phyloP scores from a whole-genome alignment of 2,797 vertebrate species.

The Pseudochromis fuscus region DNA sequence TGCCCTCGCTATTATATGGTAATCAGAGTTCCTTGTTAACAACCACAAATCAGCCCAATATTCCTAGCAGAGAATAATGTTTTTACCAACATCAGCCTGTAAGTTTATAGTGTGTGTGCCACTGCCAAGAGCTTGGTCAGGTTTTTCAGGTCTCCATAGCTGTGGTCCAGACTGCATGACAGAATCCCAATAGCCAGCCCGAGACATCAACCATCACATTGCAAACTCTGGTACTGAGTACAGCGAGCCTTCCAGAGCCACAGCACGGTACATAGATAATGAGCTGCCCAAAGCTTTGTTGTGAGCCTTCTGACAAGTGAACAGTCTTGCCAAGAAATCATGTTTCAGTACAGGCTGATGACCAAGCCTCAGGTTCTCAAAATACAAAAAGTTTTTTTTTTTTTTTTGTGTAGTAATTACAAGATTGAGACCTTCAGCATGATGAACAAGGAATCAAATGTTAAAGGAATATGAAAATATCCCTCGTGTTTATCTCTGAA shows the following conservation, averaged over 20 bases:
- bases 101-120: neutral
- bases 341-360: slow-evolving; percentile 11
- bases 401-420: neutral
- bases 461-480: too few relatives aligned
- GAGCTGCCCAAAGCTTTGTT: slow-evolving; percentile 2
- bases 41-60: slow-evolving; percentile 47
- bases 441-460: neutral
- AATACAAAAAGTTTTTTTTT: neutral
- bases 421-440: neutral
- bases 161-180: slow-evolving; percentile 58
- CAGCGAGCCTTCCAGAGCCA: slow-evolving; percentile 23
- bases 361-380: slow-evolving; percentile 7
- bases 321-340: slow-evolving; percentile 13
- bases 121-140: slow-evolving; percentile 35
- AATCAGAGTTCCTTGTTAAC: slow-evolving; percentile 28
- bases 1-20: slow-evolving; percentile 22
- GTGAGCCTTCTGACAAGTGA: slow-evolving; percentile 6
- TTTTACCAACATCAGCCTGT: slow-evolving; percentile 27
- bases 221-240: slow-evolving; percentile 21
- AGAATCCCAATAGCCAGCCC: slow-evolving; percentile 49
- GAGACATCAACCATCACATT: slow-evolving; percentile 68
- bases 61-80: slow-evolving; percentile 22
- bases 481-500: slow-evolving; percentile 5
- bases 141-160: slow-evolving; percentile 19
- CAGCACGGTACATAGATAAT: slow-evolving; percentile 11